Conservation (phyloP, 2,113 vertebrate genomes). For the Riparia riparia region DNA sequence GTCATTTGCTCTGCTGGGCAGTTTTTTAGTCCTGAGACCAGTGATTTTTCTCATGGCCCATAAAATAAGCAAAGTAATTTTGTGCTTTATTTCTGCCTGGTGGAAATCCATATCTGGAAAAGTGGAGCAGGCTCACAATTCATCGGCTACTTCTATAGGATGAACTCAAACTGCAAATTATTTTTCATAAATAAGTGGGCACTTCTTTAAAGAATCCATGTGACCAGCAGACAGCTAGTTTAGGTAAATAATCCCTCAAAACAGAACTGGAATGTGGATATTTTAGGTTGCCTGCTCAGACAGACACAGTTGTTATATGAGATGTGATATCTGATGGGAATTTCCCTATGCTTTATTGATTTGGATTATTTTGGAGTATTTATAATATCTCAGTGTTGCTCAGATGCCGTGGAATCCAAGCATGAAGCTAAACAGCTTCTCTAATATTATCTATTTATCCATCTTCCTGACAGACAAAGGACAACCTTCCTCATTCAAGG, state of each 20-base stretch:
- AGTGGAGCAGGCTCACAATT: not conserved
- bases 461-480: not conserved
- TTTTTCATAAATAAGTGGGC: not conserved
- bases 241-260: not conserved
- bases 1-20: constrained; percentile 38
- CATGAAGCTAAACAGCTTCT: not conserved
- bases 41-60: constrained; percentile 16
- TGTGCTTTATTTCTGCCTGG: not conserved
- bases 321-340: not conserved
- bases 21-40: not conserved
- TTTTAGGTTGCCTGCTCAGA: not conserved
- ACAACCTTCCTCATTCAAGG: not conserved
- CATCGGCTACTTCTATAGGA: not conserved
- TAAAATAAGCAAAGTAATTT: constrained; percentile 34
- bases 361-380: not conserved
- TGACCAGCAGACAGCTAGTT: not conserved
- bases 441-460: not conserved
- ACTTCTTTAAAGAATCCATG: not conserved
- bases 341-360: not conserved
- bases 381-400: not conserved
- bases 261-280: not conserved
- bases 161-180: not conserved
- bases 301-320: not conserved
- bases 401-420: not conserved
- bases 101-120: not conserved